Conservation (phyloP, 2,113 vertebrate species). For the Amphiprion percula region DNA sequence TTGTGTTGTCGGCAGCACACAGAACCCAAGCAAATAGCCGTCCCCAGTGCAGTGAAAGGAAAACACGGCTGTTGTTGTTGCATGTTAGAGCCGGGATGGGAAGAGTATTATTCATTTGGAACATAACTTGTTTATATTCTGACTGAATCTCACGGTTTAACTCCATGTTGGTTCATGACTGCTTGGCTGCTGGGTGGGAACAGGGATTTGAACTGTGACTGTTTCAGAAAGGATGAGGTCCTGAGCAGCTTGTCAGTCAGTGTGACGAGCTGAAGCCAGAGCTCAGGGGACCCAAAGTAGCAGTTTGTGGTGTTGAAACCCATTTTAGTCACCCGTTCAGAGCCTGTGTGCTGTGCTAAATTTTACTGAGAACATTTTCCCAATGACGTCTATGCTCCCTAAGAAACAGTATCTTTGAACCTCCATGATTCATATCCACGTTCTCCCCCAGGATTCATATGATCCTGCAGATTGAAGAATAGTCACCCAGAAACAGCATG, state of each 20-base stretch:
- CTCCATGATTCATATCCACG: constrained; percentile 26
- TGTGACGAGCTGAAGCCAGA: constrained; percentile 32
- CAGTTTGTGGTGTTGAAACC: constrained; percentile 51
- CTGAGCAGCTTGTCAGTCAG: constrained; percentile 64
- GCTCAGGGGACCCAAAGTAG: constrained; percentile 33
- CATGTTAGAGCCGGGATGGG: constrained; percentile 36
- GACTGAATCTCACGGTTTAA: constrained; percentile 65
- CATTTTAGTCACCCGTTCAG: constrained; percentile 43
- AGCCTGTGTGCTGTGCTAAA: constrained; percentile 40
- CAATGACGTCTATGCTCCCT: constrained; percentile 24
- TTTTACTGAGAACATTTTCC: constrained; percentile 38
- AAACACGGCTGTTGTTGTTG: constrained; percentile 68
- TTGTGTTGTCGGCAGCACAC: constrained; percentile 52
- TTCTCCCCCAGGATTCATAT: constrained; percentile 13
- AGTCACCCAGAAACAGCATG: constrained; percentile 33
- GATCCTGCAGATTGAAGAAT: constrained; percentile 34
- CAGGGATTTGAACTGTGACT: constrained; percentile 51
- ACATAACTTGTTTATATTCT: constrained; percentile 74
- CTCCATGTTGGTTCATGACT: constrained; percentile 49
- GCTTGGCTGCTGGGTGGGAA: constrained; percentile 42
- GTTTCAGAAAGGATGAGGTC: constrained; percentile 59
- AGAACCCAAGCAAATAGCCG: constrained; percentile 65
- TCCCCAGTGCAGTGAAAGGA: constrained; percentile 68
- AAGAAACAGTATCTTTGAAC: constrained; percentile 54
- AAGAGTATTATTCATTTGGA: constrained; percentile 63